Percentiles rank a stretch among this genome's conserved stretches.
Evolutionary conservation across 2,888 invertebrate genomes (phyloP).

Genomic region (Acholoe squamosa): DNA sequence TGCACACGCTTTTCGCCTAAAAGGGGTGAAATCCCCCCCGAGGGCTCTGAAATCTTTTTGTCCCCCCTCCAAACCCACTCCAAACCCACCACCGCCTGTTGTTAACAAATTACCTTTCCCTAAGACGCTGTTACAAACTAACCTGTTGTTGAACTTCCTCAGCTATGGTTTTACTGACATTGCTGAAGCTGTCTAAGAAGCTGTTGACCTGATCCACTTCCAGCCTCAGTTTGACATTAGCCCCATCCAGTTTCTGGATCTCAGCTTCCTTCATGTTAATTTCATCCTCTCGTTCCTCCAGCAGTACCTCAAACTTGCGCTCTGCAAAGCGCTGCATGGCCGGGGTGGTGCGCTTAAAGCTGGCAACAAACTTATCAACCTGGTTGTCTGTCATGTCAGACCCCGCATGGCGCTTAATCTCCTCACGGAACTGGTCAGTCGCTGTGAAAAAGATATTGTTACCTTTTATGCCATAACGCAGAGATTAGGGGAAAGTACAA

Average conservation of each 20-base stretch:
- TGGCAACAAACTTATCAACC: constrained; percentile 64
- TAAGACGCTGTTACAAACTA: too few relatives aligned
- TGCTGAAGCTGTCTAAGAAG: constrained; percentile 61
- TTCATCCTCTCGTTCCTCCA: constrained; percentile 66
- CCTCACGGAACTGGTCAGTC: constrained; percentile 66
- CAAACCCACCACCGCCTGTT: too few relatives aligned
- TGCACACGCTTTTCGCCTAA: too few relatives aligned
- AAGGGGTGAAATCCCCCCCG: too few relatives aligned
- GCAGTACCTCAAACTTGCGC: constrained; percentile 66
- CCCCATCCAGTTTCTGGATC: constrained; percentile 8
- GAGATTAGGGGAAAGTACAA: background rate
- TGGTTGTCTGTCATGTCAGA: constrained; percentile 56
- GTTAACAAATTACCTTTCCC: too few relatives aligned
- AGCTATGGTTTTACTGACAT: constrained; percentile 31
- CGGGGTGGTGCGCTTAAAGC: constrained; percentile 64
- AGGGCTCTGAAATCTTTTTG: too few relatives aligned
- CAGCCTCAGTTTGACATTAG: constrained; percentile 17
- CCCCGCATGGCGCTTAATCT: constrained; percentile 63
- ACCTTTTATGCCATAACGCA: background rate
- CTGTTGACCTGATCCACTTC: constrained; percentile 45
- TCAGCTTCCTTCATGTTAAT: constrained; percentile 63
- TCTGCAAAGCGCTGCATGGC: constrained; percentile 67
- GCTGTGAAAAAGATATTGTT: too few relatives aligned
- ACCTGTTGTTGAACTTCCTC: constrained; percentile 58
- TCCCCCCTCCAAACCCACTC: too few relatives aligned